Base-by-base conservation (phyloP, 2,797 vertebrate species). In the Acipenser transmontanus region DNA sequence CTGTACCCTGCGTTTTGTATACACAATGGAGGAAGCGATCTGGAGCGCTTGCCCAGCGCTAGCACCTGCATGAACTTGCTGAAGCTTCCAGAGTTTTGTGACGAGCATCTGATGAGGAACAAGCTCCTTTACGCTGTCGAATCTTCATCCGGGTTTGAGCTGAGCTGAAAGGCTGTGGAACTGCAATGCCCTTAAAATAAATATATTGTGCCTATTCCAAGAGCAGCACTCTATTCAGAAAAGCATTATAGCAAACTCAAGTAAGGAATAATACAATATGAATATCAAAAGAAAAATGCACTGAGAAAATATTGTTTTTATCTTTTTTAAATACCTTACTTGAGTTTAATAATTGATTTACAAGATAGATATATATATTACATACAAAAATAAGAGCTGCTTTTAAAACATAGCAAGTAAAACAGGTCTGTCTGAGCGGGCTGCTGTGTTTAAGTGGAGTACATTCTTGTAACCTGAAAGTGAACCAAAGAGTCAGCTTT, bases 11-110 rank as follows among this genome's bases (percentile, higher is more conserved):
- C 96, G 0, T 99, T 99, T 87, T 99, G 97, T 84, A 95, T 98
- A 76, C 97, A 99, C 86, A 96, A 99, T 0, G 96, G 97, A n/a
- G 97, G 97, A 63, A 88, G 78, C 0, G 97, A 99, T 81, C 85
- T 98, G 73, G 97, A 98, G 66, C 90, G 97, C 66, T 85, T 99
- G 1, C 97, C 97, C 72, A 98, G 97, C 1, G 96, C 97, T 86
- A 99, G 97, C 85, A 99, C 97, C 79, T 99, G 97, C 89, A 99
- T 99, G 97, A 99, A 99, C 87, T 93, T 99, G 74, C 91, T 99
- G 69, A 99, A 99, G 82, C 93, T 99, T 52, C 97, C 97, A 0
- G 97, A 98, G 81, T 99, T 99, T 82, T 94, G 91, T 8, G 96
- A 99, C 0, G 87, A 95, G 75, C 85, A 93, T 7, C 89, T 93